A percentile compares a stretch with the other conserved stretches of the same genome.
Conservation (phyloP, 2,888 invertebrate species). For the Tetragnatha montana region DNA sequence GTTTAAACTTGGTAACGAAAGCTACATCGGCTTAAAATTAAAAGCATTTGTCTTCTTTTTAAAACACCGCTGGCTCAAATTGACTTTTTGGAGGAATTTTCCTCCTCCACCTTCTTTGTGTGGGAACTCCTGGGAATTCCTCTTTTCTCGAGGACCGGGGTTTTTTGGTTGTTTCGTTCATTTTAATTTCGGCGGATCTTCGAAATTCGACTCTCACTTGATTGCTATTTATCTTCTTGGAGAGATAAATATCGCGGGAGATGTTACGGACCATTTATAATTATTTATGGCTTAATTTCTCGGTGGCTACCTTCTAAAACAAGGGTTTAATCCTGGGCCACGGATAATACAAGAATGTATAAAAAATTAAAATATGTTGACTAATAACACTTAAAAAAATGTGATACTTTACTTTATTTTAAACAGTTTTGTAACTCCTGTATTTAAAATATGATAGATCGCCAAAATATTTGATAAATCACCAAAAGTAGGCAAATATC, state of each 20-base stretch:
- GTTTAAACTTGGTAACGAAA: slow-evolving; percentile 40
- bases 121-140: neutral
- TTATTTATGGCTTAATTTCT: slow-evolving; percentile 48
- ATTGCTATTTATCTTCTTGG: slow-evolving; percentile 14
- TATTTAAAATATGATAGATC: too few relatives aligned
- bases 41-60: slow-evolving; percentile 52
- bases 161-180: slow-evolving; percentile 40
- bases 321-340: too few relatives aligned
- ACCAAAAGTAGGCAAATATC: too few relatives aligned
- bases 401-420: too few relatives aligned
- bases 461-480: too few relatives aligned
- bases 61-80: slow-evolving; percentile 8
- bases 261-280: slow-evolving; percentile 14
- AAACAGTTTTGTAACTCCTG: too few relatives aligned
- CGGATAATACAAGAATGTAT: too few relatives aligned
- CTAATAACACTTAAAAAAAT: too few relatives aligned
- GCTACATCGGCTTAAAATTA: slow-evolving; percentile 42
- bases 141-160: neutral
- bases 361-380: too few relatives aligned
- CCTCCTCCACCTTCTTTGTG: neutral
- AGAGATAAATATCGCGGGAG: neutral
- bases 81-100: slow-evolving; percentile 43
- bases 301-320: neutral
- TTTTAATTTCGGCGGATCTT: slow-evolving; percentile 43
- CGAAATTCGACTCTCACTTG: slow-evolving; percentile 9